Base-by-base conservation (phyloP, 2,888 invertebrate species). In the Xestoiulus laeticollis region DNA sequence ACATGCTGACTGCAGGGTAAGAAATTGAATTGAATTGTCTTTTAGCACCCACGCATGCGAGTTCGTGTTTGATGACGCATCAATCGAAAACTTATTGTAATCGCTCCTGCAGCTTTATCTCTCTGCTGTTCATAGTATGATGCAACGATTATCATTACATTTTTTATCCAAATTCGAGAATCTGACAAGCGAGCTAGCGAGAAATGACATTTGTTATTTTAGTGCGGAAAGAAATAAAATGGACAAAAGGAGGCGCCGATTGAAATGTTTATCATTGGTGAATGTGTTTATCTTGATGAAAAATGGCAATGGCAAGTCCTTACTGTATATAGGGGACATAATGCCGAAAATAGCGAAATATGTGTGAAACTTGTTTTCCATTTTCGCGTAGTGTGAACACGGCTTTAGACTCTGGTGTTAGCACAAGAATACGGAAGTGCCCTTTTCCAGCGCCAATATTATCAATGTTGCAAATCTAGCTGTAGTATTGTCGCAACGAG, bases 221-320 rank as follows among this genome's bases (percentile, higher is more conserved):
- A 22, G 68, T 22, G 26, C 22, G 22, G 14, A 68, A 78, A 30
- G 78, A 78, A 78, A 30, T 30, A 78, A 78, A 78, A 30, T 12
- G 78, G 78, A 78, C 78, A 78, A 78, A 78, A 78, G 78, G 78
- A 26, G 59, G n/a, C 78, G 30, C 12, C 30, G 78, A 78, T 78
- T 78, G 78, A 78, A 78, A 78, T 78, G 30, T 78, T 78, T 78
- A 78, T 78, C 78, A 26, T 14, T 78, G 4, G 26, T 30, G 78
- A 30, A 78, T 30, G 78, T 78, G 78, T 78, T 78, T 78, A 30
- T 78, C 78, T 78, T 78, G 78, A 78, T 78, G 78, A 78, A 78
- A 78, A 78, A 12, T 12, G 22, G 68, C 68, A 14, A 48, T 68
- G 68, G 22, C 10, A 78, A 30, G 30, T 26, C 78, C 78, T 78